These are phyloP conservation scores for Steatornis caripensis DNA, from an alignment of 2,113 vertebrate species.

Conservation along the genomic window DNA sequence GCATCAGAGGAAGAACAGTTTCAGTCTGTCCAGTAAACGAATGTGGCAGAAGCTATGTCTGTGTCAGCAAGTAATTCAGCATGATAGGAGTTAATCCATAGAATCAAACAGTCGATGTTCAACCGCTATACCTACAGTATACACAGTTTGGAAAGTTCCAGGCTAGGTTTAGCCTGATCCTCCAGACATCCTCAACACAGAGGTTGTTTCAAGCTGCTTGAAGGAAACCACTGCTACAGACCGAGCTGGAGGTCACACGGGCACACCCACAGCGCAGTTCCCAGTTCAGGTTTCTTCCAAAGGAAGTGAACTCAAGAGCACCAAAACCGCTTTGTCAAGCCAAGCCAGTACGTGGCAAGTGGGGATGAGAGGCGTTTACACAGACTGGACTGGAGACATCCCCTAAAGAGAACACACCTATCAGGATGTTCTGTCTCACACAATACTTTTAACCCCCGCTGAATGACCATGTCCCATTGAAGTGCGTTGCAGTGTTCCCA, in stretches of 20 bases:
- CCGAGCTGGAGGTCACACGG: neutral
- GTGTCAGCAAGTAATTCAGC: neutral
- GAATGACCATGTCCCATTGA: neutral
- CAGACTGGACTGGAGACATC: neutral
- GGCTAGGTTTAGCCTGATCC: neutral
- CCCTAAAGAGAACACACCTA: neutral
- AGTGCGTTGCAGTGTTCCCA: accelerated
- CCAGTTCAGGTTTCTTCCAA: neutral
- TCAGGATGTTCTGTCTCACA: neutral
- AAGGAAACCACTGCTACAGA: neutral
- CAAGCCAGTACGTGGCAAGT: neutral
- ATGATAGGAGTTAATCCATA: neutral
- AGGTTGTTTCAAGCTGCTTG: neutral
- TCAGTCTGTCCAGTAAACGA: neutral
- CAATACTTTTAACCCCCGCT: neutral
- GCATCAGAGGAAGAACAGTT: slow-evolving; percentile 20
- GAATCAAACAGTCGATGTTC: neutral
- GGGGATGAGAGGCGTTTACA: neutral
- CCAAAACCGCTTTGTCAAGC: neutral
- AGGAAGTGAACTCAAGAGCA: neutral
- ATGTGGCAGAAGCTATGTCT: neutral
- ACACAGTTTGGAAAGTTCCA: neutral
- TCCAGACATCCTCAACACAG: neutral
- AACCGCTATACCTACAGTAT: neutral
- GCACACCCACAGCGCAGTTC: neutral